Evolutionary conservation across 1,140 invertebrate species (phyloP).

Genomic region (Branchinecta lindahli): DNA sequence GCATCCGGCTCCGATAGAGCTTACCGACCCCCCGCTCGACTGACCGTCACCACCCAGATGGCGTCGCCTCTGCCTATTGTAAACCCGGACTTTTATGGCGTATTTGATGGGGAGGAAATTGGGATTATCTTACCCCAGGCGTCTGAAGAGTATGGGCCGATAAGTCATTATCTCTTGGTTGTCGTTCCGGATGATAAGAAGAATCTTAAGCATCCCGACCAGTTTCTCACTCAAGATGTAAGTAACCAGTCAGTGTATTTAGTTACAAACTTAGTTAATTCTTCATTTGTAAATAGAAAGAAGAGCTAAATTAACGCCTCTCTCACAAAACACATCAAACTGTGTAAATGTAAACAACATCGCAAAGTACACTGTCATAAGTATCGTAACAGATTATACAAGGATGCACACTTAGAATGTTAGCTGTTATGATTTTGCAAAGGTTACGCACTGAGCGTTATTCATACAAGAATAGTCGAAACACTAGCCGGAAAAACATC

Average conservation of each 20-base stretch:
- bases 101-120: slow-evolving; percentile 69
- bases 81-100: slow-evolving; percentile 78
- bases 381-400: too few species aligned
- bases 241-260: slow-evolving; percentile 15
- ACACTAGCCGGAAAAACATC: too few species aligned
- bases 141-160: slow-evolving; percentile 95
- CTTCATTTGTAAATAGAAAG: too few species aligned
- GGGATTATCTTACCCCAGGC: slow-evolving; percentile 82
- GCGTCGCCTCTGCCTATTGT: slow-evolving; percentile 90
- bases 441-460: too few species aligned
- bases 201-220: slow-evolving; percentile 67
- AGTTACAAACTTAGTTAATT: not conserved
- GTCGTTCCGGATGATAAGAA: slow-evolving; percentile 75
- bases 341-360: too few species aligned
- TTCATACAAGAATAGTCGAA: too few species aligned
- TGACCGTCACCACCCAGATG: slow-evolving; percentile 91
- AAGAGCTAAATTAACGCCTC: too few species aligned
- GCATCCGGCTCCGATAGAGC: slow-evolving; percentile 66
- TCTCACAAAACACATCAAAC: too few species aligned
- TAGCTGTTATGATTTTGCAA: too few species aligned
- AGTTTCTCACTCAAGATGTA: slow-evolving; percentile 69
- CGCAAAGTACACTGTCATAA: too few species aligned
- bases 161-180: slow-evolving; percentile 90
- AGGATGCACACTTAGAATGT: too few species aligned
- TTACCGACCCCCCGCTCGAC: slow-evolving; percentile 75